phyloP scores from a whole-genome alignment of 2,888 invertebrate species.

The Folsomia candida region DNA sequence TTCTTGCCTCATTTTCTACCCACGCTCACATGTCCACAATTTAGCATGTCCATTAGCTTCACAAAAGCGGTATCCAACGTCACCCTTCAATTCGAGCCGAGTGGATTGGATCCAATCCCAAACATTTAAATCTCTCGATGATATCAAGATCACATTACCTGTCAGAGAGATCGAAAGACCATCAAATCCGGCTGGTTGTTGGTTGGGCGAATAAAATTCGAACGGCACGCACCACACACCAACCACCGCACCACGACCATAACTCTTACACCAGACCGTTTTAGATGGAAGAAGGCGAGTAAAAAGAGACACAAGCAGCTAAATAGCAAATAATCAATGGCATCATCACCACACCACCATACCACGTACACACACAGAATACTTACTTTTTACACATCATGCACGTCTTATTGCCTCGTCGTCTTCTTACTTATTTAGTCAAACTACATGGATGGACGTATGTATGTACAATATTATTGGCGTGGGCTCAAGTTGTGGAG shows the following conservation, averaged over 20 bases:
- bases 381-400: no score
- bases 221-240: neutral
- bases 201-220: neutral
- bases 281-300: neutral
- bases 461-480: no score
- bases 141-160: neutral
- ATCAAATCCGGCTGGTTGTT: neutral
- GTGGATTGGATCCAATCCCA: no score
- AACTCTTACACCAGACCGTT: neutral
- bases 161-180: neutral
- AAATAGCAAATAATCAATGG: neutral
- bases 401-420: neutral
- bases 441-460: no score
- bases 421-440: neutral
- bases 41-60: no score
- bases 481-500: neutral
- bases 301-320: neutral
- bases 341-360: neutral
- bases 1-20: no score
- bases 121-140: neutral
- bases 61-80: no score
- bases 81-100: no score
- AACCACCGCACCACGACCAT: neutral
- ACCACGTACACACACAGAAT: neutral
- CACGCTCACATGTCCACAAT: no score